These are phyloP conservation scores for Dendrolimus punctatus DNA, from an alignment of 1,140 invertebrate species.

Conservation along the genomic window DNA sequence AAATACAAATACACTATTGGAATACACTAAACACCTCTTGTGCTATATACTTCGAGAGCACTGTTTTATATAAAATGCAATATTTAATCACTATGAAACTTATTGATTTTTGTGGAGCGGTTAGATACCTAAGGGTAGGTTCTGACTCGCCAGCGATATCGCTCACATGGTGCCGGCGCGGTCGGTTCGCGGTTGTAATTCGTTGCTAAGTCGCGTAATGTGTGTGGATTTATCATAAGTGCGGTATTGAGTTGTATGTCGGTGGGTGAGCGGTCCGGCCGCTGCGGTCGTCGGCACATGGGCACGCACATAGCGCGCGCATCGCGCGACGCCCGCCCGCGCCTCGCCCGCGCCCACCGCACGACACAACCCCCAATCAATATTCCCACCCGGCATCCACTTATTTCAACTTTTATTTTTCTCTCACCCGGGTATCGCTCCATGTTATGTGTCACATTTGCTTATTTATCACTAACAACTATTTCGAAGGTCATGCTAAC, in stretches of 20 bases:
- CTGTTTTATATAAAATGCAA: conserved; percentile 34
- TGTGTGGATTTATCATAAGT: conserved; percentile 25
- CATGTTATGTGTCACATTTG: too few relatives aligned
- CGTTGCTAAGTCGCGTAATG: too few relatives aligned
- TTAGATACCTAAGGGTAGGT: conserved; percentile 13
- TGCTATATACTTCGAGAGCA: conserved; percentile 26
- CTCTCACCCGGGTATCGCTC: too few relatives aligned
- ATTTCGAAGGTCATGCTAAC: too few relatives aligned
- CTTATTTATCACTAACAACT: too few relatives aligned
- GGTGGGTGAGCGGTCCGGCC: conserved; percentile 24
- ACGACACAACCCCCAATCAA: conserved; percentile 53
- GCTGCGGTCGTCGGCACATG: conserved; percentile 38
- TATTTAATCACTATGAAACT: conserved; percentile 34
- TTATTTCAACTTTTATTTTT: conserved; percentile 44
- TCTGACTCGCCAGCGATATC: conserved; percentile 10
- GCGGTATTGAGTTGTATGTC: conserved; percentile 27
- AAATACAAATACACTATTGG: conserved; percentile 50
- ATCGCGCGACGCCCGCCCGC: conserved; percentile 28
- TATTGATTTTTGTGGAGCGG: conserved; percentile 58
- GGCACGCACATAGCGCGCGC: conserved; percentile 15
- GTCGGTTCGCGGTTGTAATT: neutral
- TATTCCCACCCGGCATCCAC: conserved; percentile 49
- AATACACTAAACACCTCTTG: conserved; percentile 29
- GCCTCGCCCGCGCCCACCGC: conserved; percentile 42
- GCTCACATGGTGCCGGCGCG: conserved; percentile 9